Percentiles rank a stretch among this genome's conserved stretches.
These are phyloP conservation scores for Plebejus argus DNA, from an alignment of 2,888 invertebrate species.

Conservation along the genomic window DNA sequence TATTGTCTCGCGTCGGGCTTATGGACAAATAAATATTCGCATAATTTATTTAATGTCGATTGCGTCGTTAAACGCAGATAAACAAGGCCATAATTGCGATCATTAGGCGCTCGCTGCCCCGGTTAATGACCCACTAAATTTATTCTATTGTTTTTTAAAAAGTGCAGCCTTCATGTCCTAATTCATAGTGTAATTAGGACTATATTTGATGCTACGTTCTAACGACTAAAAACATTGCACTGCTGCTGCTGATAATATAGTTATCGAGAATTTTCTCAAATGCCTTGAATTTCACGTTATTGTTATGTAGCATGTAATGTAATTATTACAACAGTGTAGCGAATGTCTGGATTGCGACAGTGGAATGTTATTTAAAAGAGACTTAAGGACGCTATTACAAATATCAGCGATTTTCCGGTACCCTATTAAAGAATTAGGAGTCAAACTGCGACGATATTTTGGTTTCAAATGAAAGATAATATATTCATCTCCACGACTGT, in stretches of 20 bases:
- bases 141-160: slow-evolving; percentile 49
- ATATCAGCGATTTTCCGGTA: too few species aligned
- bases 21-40: slow-evolving; percentile 43
- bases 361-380: not conserved
- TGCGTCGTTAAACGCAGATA: slow-evolving; percentile 49
- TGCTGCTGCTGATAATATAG: too few species aligned
- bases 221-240: too few species aligned
- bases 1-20: slow-evolving; percentile 30
- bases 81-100: slow-evolving; percentile 58
- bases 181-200: not conserved
- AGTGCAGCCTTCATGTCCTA: slow-evolving; percentile 8
- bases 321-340: not conserved
- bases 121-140: slow-evolving; percentile 63
- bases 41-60: slow-evolving; percentile 46
- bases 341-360: slow-evolving; percentile 11
- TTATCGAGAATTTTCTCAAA: not conserved
- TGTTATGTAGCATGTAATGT: not conserved
- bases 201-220: not conserved
- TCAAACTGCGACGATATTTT: too few species aligned
- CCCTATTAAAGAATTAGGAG: too few species aligned
- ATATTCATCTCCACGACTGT: too few species aligned
- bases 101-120: slow-evolving; percentile 57
- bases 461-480: too few species aligned
- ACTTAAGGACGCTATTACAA: too few species aligned
- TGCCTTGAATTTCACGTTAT: not conserved